Base-by-base conservation (phyloP, 1,140 invertebrate species). In the Dendroctonus ponderosae region DNA sequence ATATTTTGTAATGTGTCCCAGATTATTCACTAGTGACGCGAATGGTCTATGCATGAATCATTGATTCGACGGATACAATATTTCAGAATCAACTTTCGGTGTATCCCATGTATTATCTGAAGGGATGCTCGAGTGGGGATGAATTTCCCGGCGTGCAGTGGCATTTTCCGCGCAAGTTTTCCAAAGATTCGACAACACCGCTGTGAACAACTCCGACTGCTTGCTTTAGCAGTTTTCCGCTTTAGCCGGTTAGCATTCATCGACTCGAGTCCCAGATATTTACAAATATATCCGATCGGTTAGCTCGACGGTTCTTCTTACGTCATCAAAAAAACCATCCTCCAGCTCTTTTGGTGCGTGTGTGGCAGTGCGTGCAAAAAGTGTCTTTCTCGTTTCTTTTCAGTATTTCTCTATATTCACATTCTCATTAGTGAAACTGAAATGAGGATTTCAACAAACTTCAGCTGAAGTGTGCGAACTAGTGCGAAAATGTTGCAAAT, bases 241-340 rank as follows among this genome's bases (percentile, higher is more conserved):
- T 63, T 42, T 56, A 56, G 59, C 58, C 54, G 60, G 49, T 44
- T 68, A 52, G 66, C 66, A 68, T 61, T 68, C 60, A 52, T 58
- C 66, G 59, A 40, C 62, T 66, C 63, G 64, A 66, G 64, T 62
- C 66, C 66, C 66, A 68, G 66, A 68, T 68, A 68, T 68, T 68
- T 68, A 68, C 66, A 68, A 68, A 68, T 68, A 63, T 68, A 68
- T 54, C 57, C 66, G 66, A 68, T 68, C 66, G 52, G 39, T 68
- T 62, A 60, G 66, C 66, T 68, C 66, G 49, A 52, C 53, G 53
- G 66, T 54, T 14, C 37, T 60, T 62, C 43, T 68, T 68, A 68
- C 66, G 66, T 68, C 66, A 68, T 67, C 48, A 53, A 58, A 60
- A 48, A 43, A 53, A 67, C 66, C 57, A 67, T 26, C 26, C 41